Conservation (phyloP, 2,113 vertebrate genomes). For the Microcebus jonahi region DNA sequence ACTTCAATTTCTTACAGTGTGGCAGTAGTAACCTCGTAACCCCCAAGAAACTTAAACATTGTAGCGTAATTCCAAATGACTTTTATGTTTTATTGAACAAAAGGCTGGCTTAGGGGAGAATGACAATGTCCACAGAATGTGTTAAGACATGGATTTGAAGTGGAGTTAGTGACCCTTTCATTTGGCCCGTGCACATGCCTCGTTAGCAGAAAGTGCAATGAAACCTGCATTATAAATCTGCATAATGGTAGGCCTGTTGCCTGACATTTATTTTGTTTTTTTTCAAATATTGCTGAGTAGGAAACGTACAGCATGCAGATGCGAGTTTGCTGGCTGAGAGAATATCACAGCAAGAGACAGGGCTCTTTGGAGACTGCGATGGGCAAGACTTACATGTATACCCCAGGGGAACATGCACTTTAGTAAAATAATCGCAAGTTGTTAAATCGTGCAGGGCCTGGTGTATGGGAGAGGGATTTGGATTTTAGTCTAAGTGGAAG, state of each 20-base stretch:
- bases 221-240: neutral
- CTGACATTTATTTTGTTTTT: neutral
- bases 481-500: neutral
- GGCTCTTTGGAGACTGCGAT: neutral
- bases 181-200: neutral
- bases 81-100: conserved; percentile 22
- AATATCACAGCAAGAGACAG: neutral
- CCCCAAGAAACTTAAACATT: neutral
- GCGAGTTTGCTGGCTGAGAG: neutral
- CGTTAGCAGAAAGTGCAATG: neutral
- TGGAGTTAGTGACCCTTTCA: neutral
- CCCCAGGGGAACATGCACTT: neutral
- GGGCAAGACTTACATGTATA: neutral
- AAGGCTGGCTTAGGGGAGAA: neutral
- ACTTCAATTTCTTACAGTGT: neutral
- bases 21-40: neutral
- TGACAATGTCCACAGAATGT: neutral
- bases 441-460: neutral
- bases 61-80: neutral
- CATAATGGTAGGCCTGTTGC: neutral
- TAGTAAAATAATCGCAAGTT: neutral
- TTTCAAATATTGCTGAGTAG: neutral
- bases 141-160: neutral
- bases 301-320: neutral
- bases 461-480: neutral